Base-by-base conservation (phyloP, 2,888 invertebrate genomes). In the Theretra japonica region DNA sequence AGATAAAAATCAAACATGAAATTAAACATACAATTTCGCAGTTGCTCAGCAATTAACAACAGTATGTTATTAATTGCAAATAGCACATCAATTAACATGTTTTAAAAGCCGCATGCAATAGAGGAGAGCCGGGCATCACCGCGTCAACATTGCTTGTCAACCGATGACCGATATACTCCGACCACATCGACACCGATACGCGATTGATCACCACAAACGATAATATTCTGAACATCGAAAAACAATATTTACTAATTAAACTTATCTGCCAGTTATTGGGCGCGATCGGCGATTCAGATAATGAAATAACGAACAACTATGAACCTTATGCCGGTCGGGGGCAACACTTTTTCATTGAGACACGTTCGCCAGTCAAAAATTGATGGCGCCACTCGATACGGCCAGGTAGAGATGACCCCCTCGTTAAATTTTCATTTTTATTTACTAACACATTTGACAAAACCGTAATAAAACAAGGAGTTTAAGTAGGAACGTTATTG, bases 331-430 rank as follows among this genome's bases (percentile, higher is more conserved):
- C 23, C 15, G 41, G n/a, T 53, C 53, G 19, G 53, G 4, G 4
- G 0, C 25, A 11, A 4, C 1, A 8, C 41, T 70, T 70, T 70
- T 57, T 70, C 58, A 70, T 58, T 58, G 41, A 65, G 33, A 58
- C 69, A 70, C 58, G 33, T 57, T 68, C 59, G 56, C 72, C 72
- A 74, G 74, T 75, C 73, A 75, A 79, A 82, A 79, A 75, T 76
- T 73, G 82, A 86, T 88, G 88, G 88, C 88, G 88, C 86, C 88
- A 84, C 82, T 75, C 77, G 83, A 86, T 83, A 80, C 76, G 75
- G 75, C 81, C 89, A 88, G 88, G 88, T 89, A 89, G 80, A 80
- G 74, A 77, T 82, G 83, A 83, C 83, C 82, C 79, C 74, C 78
- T 77, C 79, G 75, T 85, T 82, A 83, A 80, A 82, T 76, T 76